Base-by-base conservation (phyloP, 1,140 invertebrate species). In the Maniola jurtina region DNA sequence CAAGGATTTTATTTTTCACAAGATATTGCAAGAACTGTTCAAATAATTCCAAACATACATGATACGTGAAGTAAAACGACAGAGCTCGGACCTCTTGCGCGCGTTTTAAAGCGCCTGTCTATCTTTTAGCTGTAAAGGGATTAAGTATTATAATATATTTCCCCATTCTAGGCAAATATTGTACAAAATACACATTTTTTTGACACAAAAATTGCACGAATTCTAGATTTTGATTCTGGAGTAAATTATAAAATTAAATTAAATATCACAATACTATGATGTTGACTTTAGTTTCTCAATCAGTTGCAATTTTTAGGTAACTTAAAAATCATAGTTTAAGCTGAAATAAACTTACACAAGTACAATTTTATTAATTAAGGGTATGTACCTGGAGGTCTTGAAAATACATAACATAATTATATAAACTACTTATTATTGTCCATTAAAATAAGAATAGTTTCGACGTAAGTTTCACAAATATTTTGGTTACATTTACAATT, bases 361-460 rank as follows among this genome's bases (percentile, higher is more conserved):
- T 68, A 68, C 61, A 64, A 68, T 68, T 60, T 63, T 59, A 52
- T 42, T 40, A 62, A 48, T 36, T 67, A 67, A 42, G 47, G 61
- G 35, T 50, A 14, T n/a, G 8, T 50, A 40, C 55, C 36, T 64
- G 25, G 15, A 48, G 50, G 54, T 56, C 16, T 50, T 52, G 52
- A 70, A 64, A 56, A 35, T 64, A 34, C 34, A 9, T 55, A 55
- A 8, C 16, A 15, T 25, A 56, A 61, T 15, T 63, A 15, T 13
- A 9, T 71, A 65, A 61, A 15, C n/a, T 52, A 61, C 47, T 25
- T 65, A 60, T 25, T 65, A 60, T 66, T 68, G 72, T 74, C 72
- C 72, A 71, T 64, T 74, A 74, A 52, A 57, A 48, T 66, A 71
- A 68, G 59, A 54, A 68, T 67, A 65, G 60, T 68, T 68, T 62